Conservation (phyloP, 2,888 invertebrate species). For the Lagria hirta region DNA sequence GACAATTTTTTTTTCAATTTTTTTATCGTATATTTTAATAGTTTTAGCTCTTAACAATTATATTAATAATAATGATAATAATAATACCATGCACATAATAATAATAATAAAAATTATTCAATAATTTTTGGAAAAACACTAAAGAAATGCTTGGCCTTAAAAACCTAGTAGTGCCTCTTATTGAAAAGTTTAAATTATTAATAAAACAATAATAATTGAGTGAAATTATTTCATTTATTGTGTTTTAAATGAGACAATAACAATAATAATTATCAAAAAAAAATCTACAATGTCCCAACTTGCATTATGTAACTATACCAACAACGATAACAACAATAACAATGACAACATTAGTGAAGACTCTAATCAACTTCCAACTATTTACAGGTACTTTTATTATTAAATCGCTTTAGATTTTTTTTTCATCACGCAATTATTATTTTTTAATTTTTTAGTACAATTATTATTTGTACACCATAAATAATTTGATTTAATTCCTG, state of each 20-base stretch:
- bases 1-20: too few relatives aligned
- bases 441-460: too few relatives aligned
- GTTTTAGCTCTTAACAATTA: background rate
- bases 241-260: too few relatives aligned
- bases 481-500: too few relatives aligned
- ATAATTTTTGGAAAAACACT: too few relatives aligned
- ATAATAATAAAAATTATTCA: too few relatives aligned
- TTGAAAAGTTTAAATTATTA: constrained; percentile 1
- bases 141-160: constrained; percentile 36
- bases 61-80: background rate
- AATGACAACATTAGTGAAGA: constrained; percentile 84
- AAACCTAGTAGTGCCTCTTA: constrained; percentile 43
- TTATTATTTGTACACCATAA: too few relatives aligned
- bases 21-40: too few relatives aligned
- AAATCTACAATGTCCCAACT: constrained; percentile 66
- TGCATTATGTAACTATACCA: constrained; percentile 66
- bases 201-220: constrained; percentile 1
- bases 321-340: constrained; percentile 67
- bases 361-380: constrained; percentile 82
- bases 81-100: background rate
- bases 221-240: constrained; percentile 3
- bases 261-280: constrained; percentile 5
- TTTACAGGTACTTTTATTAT: constrained; percentile 94
- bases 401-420: too few relatives aligned
- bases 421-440: too few relatives aligned